phyloP scores from a whole-genome alignment of 2,797 vertebrate genomes.

The Taeniopygia guttata region DNA sequence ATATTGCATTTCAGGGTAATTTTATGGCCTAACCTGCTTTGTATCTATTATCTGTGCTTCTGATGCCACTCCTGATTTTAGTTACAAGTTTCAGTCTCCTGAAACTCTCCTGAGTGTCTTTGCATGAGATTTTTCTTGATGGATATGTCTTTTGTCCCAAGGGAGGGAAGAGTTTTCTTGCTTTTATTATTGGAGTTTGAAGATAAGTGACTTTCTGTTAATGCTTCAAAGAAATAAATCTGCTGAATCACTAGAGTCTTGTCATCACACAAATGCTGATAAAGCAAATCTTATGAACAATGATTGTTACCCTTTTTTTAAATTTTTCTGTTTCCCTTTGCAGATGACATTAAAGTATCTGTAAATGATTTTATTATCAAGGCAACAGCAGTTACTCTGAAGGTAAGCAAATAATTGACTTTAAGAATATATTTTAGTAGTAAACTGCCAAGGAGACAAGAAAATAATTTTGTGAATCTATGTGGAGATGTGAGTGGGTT shows the following conservation, averaged over 20 bases:
- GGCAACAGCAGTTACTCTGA: slow-evolving; percentile 89
- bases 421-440: background rate
- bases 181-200: background rate
- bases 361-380: slow-evolving; percentile 98
- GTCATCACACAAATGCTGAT: background rate
- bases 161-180: background rate
- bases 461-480: background rate
- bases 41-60: background rate
- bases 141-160: background rate
- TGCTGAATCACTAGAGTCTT: background rate
- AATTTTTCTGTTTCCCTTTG: slow-evolving; percentile 56
- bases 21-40: background rate
- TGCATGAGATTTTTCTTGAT: background rate
- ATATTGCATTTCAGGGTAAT: background rate
- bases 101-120: background rate
- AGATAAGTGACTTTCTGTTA: background rate
- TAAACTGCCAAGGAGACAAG: background rate
- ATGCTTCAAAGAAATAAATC: background rate
- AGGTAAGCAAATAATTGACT: slow-evolving; percentile 81
- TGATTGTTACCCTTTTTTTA: background rate
- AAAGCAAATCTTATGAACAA: background rate
- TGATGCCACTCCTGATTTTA: background rate
- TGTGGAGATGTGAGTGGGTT: background rate
- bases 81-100: background rate
- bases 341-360: slow-evolving; percentile 93